Percentiles rank a stretch among this genome's conserved stretches.
These are phyloP conservation scores for Geodia barretti DNA, from an alignment of 37 sponge, comb jelly and placozoan genomes.

Conservation along the genomic window DNA sequence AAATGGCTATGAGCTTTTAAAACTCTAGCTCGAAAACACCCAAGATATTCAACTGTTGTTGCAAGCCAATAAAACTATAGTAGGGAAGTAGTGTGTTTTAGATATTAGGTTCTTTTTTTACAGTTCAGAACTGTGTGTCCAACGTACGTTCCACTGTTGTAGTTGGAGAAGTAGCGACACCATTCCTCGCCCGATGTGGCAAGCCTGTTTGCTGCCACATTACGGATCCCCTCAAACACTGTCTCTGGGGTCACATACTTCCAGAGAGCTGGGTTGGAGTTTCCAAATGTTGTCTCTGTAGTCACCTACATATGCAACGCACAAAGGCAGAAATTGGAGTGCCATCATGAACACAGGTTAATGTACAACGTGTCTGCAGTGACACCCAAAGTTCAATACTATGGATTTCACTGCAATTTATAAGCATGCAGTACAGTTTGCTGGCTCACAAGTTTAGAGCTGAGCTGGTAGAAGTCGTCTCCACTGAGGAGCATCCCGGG, in stretches of 20 bases:
- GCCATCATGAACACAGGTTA: no score
- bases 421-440: neutral
- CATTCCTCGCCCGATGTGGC: constrained; percentile 77
- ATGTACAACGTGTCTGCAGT: no score
- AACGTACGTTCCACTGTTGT: constrained; percentile 93
- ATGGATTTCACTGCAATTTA: no score
- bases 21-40: no score
- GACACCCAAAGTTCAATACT: no score
- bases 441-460: constrained; percentile 74
- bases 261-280: constrained; percentile 77
- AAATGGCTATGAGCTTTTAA: no score
- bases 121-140: no score
- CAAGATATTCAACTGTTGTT: no score
- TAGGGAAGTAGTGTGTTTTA: neutral
- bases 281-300: constrained; percentile 94
- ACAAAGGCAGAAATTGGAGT: no score
- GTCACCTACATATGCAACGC: no score
- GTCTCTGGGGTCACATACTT: constrained; percentile 54
- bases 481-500: constrained; percentile 82
- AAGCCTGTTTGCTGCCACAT: constrained; percentile 83
- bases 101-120: no score
- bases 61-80: no score
- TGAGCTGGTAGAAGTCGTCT: constrained; percentile 90
- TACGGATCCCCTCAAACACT: constrained; percentile 76
- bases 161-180: constrained; percentile 56